A percentile compares a stretch with the other conserved stretches of the same genome.
These are phyloP conservation scores for Synanthedon vespiformis DNA, from an alignment of 2,888 invertebrate species.

Conservation along the genomic window DNA sequence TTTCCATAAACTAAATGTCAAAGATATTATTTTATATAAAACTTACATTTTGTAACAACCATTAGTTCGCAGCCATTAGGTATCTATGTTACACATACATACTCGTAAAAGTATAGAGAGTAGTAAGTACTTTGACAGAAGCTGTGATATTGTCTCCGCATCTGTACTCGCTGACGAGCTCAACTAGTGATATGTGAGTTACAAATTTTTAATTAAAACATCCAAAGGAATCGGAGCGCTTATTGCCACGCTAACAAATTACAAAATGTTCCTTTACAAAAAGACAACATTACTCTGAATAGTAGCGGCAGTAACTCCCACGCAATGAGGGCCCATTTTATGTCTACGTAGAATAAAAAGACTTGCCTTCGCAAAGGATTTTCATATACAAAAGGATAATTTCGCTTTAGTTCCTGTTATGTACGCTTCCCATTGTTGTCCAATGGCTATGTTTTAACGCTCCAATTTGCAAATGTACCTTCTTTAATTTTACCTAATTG, in stretches of 20 bases:
- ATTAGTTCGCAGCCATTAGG: no score
- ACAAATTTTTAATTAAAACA: not conserved
- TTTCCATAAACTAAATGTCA: no score
- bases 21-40: no score
- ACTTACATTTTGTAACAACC: no score
- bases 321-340: slow-evolving; percentile 10
- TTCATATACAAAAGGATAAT: slow-evolving; percentile 52
- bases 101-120: not conserved
- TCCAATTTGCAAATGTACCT: slow-evolving; percentile 28
- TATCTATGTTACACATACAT: no score
- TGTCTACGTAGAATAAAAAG: slow-evolving; percentile 14
- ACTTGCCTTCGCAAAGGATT: slow-evolving; percentile 34
- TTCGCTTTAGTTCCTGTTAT: slow-evolving; percentile 38
- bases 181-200: not conserved
- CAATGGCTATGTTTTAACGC: slow-evolving; percentile 24
- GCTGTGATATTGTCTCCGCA: not conserved
- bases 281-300: slow-evolving; percentile 10
- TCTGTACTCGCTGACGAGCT: not conserved
- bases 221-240: not conserved
- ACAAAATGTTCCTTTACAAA: slow-evolving; percentile 12
- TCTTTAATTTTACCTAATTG: slow-evolving; percentile 19
- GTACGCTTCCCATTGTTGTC: slow-evolving; percentile 26
- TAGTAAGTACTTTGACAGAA: not conserved
- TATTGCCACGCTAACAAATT: not conserved
- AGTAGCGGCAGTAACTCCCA: slow-evolving; percentile 8